Percentiles rank a stretch among this genome's conserved stretches.
Evolutionary conservation across 2,113 vertebrate species (phyloP).

Genomic region (Bolborhynchus lineola): DNA sequence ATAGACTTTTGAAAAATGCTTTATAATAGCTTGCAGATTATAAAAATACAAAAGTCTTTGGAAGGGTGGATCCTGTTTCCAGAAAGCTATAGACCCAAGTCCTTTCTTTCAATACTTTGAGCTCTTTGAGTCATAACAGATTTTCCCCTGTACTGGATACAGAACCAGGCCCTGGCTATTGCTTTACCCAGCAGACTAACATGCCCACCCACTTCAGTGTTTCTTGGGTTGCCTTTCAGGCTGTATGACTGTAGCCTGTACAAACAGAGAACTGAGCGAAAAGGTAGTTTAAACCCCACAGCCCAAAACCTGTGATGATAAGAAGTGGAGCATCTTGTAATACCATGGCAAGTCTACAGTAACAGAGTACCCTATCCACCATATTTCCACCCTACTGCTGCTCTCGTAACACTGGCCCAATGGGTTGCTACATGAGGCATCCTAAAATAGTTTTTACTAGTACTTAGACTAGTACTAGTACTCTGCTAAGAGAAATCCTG

Average conservation of each 20-base stretch:
- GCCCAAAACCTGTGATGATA: background rate
- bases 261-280: background rate
- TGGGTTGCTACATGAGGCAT: background rate
- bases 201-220: background rate
- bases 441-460: background rate
- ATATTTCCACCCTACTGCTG: background rate
- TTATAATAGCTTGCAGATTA: constrained; percentile 67
- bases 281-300: background rate
- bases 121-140: background rate
- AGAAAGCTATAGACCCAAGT: background rate
- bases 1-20: constrained; percentile 42
- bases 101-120: constrained; percentile 26
- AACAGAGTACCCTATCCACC: background rate
- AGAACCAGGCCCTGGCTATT: background rate
- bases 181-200: background rate
- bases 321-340: background rate
- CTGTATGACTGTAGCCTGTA: background rate
- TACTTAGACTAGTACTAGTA: background rate
- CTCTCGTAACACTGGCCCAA: background rate
- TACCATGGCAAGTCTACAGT: background rate
- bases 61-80: constrained; percentile 46
- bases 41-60: constrained; percentile 46
- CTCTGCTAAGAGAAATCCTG: background rate
- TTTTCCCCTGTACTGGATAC: background rate
- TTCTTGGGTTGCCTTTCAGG: background rate